A percentile compares a stretch with the other conserved stretches of the same genome.
phyloP scores from a whole-genome alignment of 1,140 invertebrate genomes.

The Uloborus diversus region DNA sequence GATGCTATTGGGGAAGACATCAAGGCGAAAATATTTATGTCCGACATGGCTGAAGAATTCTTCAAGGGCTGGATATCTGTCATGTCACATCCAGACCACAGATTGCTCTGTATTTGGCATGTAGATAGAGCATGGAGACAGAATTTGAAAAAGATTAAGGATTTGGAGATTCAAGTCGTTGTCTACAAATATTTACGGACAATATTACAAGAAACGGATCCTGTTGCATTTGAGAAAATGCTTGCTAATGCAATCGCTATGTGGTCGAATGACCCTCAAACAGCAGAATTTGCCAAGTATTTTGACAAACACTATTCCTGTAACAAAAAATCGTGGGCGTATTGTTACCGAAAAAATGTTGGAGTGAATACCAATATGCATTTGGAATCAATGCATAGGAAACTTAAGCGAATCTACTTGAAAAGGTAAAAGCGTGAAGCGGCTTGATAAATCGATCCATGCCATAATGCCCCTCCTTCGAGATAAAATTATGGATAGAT shows the following conservation, averaged over 20 bases:
- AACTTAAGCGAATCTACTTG: constrained; percentile 32
- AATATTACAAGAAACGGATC: neutral
- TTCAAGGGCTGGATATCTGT: neutral
- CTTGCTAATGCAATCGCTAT: neutral
- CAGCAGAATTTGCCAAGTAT: constrained; percentile 2
- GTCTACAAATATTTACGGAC: constrained; percentile 7
- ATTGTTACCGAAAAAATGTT: constrained; percentile 7
- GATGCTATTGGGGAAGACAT: neutral
- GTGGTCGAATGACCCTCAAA: neutral
- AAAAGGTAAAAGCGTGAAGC: constrained; percentile 24
- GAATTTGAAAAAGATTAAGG: neutral
- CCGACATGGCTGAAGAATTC: constrained; percentile 28
- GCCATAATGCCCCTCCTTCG: constrained; percentile 61
- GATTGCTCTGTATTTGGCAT: constrained; percentile 26
- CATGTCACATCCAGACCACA: neutral
- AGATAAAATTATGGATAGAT: constrained; percentile 71
- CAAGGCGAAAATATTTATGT: constrained; percentile 24
- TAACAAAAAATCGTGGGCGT: neutral
- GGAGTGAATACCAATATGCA: constrained; percentile 43
- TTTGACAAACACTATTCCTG: neutral
- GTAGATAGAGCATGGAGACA: constrained; percentile 6
- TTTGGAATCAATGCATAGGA: constrained; percentile 19
- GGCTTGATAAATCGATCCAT: constrained; percentile 62
- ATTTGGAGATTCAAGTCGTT: neutral
- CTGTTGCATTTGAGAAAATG: neutral